Base-by-base conservation (phyloP, 2,113 vertebrate species). In the Corythornis vintsioides region DNA sequence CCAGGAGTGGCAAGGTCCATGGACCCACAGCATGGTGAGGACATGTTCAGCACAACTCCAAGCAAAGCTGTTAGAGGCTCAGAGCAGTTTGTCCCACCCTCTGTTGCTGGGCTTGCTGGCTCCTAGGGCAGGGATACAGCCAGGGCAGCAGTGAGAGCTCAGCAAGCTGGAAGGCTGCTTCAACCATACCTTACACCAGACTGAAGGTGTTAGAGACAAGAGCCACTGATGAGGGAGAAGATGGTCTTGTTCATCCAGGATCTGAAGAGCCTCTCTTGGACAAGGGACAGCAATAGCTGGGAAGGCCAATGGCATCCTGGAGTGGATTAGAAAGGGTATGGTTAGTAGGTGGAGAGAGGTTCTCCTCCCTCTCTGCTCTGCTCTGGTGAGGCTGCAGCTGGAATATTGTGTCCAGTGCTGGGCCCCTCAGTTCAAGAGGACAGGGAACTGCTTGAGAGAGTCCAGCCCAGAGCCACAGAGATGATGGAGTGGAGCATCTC, bases 61-160 rank as follows among this genome's bases (percentile, higher is more conserved):
- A 50, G n/a, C 17, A 12, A 21, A 40, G 47, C 73, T 25, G 13
- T 8, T 15, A 6, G 2, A 5, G 43, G 7, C 50, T 19, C 6
- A 1, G 66, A 64, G 71, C 13, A 3, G 19, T 0, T 9, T 3
- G 26, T 9, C 9, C 11, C 6, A 25, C 22, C 1, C 1, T n/a
- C 40, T 11, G 21, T 42, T 29, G 42, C 28, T 28, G 35, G n/a
- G 31, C 12, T 70, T 16, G 24, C n/a, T 19, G 16, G 55, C 33
- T 24, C 33, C 45, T 3, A 9, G 14, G 74, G 22, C 31, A 21
- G 42, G 59, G 15, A 45, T 3, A 1, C 2, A n/a, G 40, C 22
- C 28, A 21, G 43, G 18, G 50, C 63, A 64, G 74, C 35, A 38
- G 70, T 48, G 60, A 56, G 21, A 35, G 15, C 77, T 38, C 47